These are phyloP conservation scores for Agrotis puta DNA, from an alignment of 2,888 invertebrate genomes.

Conservation along the genomic window DNA sequence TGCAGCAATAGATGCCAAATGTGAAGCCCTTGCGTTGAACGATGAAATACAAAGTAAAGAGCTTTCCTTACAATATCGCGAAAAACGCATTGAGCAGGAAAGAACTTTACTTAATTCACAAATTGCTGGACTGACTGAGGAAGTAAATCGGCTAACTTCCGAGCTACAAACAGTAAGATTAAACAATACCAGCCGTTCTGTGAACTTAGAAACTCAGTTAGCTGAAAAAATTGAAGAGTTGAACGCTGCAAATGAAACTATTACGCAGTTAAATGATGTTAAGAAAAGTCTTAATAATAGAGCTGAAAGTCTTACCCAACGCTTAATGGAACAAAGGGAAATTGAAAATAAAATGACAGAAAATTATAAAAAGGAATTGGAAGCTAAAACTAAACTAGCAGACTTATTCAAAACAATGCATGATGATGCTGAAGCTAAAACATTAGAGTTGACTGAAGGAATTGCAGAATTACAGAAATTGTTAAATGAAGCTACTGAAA, in stretches of 20 bases:
- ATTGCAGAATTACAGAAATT: constrained; percentile 94
- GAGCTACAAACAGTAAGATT: constrained; percentile 95
- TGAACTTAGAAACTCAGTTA: constrained; percentile 94
- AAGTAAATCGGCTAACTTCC: constrained; percentile 94
- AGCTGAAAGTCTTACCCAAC: constrained; percentile 93
- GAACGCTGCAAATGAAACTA: constrained; percentile 93
- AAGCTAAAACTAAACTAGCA: constrained; percentile 96
- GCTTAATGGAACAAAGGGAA: constrained; percentile 94
- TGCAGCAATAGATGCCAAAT: constrained; percentile 94
- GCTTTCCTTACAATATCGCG: constrained; percentile 94
- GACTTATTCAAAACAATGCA: constrained; percentile 96
- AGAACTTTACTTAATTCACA: constrained; percentile 94
- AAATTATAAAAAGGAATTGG: constrained; percentile 94
- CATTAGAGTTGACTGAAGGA: constrained; percentile 94
- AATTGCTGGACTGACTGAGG: constrained; percentile 94
- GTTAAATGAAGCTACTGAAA: constrained; percentile 94
- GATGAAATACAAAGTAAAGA: constrained; percentile 96
- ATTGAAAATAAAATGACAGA: constrained; percentile 94
- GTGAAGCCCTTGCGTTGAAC: constrained; percentile 94
- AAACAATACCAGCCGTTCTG: constrained; percentile 92
- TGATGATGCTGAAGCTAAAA: constrained; percentile 95
- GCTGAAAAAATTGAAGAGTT: constrained; percentile 95
- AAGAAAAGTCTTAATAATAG: constrained; percentile 93
- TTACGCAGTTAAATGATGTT: constrained; percentile 93
- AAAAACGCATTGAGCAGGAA: constrained; percentile 96